Percentiles rank a stretch among this genome's conserved stretches.
phyloP scores from a whole-genome alignment of 2,797 vertebrate species.

The Triplophysa yarkandensis region DNA sequence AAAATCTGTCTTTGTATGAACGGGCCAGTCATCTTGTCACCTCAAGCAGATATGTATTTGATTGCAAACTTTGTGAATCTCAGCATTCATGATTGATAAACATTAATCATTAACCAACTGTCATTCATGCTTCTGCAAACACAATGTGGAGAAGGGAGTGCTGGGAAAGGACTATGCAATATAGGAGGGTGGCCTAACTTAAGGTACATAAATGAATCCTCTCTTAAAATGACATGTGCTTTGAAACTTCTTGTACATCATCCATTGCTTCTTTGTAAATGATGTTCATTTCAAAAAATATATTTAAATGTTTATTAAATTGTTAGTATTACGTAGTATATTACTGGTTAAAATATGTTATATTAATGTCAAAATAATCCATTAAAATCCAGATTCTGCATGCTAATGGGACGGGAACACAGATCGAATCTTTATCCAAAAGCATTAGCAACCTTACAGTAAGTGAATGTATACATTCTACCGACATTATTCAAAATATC shows the following conservation, averaged over 20 bases:
- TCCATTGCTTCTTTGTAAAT: constrained; percentile 19
- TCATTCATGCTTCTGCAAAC: constrained; percentile 54
- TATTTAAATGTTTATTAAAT: not conserved
- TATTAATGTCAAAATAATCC: constrained; percentile 26
- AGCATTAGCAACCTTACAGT: constrained; percentile 93
- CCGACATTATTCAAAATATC: too few relatives aligned
- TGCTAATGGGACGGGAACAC: constrained; percentile 83
- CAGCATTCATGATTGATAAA: constrained; percentile 55
- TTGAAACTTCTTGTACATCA: not conserved
- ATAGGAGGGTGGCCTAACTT: constrained; percentile 19
- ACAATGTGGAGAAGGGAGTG: constrained; percentile 61
- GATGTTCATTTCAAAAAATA: too few relatives aligned
- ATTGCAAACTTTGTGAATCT: constrained; percentile 5
- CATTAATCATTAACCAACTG: constrained; percentile 63
- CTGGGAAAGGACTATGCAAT: constrained; percentile 47
- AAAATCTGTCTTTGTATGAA: too few relatives aligned
- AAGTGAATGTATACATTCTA: constrained; percentile 63
- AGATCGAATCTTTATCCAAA: constrained; percentile 91
- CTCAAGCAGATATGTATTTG: not conserved
- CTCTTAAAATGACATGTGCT: not conserved
- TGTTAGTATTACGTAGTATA: not conserved
- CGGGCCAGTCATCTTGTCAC: not conserved
- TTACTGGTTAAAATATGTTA: too few relatives aligned
- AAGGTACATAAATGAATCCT: constrained; percentile 47
- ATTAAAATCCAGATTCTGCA: constrained; percentile 84